A percentile compares a stretch with the other conserved stretches of the same genome.
These are phyloP conservation scores for Lycia hirtaria DNA, from an alignment of 2,888 invertebrate species.

Conservation along the genomic window DNA sequence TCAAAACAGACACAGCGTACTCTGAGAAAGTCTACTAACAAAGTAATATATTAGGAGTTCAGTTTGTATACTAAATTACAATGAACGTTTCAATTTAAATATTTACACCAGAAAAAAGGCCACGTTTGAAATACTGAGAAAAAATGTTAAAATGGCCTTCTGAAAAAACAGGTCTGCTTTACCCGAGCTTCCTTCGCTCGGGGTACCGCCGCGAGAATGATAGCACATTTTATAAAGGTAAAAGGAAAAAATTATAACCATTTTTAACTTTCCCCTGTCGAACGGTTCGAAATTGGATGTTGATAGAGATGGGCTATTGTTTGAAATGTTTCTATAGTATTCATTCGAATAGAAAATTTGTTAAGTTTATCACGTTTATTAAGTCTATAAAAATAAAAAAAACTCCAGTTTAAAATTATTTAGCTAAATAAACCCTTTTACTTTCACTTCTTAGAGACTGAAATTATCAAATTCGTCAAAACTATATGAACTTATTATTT, in stretches of 20 bases:
- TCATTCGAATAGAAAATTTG: neutral
- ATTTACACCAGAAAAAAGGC: neutral
- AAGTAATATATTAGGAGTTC: neutral
- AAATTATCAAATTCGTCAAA: too few relatives aligned
- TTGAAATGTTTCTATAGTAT: neutral
- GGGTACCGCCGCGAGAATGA: slow-evolving; percentile 43
- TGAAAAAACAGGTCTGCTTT: neutral
- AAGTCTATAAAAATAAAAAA: too few relatives aligned
- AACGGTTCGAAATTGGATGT: slow-evolving; percentile 29
- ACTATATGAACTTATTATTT: too few relatives aligned
- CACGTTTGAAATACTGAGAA: neutral
- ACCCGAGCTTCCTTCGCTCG: slow-evolving; percentile 10
- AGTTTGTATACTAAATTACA: neutral
- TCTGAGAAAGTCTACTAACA: too few relatives aligned
- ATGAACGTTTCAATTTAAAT: neutral
- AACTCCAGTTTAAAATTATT: too few relatives aligned
- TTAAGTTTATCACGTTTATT: neutral
- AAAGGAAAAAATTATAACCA: slow-evolving; percentile 44
- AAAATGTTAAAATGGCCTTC: neutral
- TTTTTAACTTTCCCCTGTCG: slow-evolving; percentile 41
- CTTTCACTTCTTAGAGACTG: too few relatives aligned
- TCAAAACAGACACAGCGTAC: too few relatives aligned
- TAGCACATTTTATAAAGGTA: slow-evolving; percentile 46
- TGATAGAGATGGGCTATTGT: slow-evolving; percentile 3
- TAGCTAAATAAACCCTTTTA: too few relatives aligned